A percentile compares a stretch with the other conserved stretches of the same genome.
phyloP scores from a whole-genome alignment of 2,113 vertebrate genomes.

The Balaenoptera acutorostrata region DNA sequence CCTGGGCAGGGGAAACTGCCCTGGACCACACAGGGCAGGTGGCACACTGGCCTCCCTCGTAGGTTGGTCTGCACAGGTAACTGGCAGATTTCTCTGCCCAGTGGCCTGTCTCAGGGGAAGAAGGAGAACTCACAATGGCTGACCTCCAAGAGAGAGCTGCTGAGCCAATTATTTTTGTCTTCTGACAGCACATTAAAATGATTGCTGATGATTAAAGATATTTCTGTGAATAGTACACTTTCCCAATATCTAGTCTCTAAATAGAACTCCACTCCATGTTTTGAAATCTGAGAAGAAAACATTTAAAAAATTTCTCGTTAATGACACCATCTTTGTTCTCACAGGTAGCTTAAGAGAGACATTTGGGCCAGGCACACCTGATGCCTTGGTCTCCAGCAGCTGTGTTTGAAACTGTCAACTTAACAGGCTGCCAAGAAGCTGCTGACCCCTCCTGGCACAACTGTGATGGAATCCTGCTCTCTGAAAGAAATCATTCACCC shows the following conservation, averaged over 20 bases:
- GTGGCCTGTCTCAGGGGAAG: neutral
- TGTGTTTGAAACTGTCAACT: neutral
- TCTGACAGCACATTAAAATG: conserved; percentile 27
- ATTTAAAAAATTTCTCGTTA: neutral
- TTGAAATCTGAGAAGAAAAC: conserved; percentile 20
- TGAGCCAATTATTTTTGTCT: neutral
- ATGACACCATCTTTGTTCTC: neutral
- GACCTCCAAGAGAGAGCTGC: conserved; percentile 19
- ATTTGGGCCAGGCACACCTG: neutral
- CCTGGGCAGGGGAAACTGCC: neutral
- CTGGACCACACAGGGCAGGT: neutral
- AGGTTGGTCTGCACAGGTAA: neutral
- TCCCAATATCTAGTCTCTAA: neutral
- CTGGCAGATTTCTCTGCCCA: neutral
- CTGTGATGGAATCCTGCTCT: neutral
- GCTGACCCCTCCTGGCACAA: too few species aligned
- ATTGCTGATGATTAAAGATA: conserved; percentile 6
- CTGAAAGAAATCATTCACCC: neutral
- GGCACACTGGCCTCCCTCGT: rapidly evolving
- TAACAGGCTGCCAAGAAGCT: neutral
- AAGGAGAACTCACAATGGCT: neutral
- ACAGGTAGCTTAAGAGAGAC: neutral
- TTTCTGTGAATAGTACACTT: conserved; percentile 9
- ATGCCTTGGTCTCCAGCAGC: neutral
- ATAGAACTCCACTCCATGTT: neutral